Conservation (phyloP, 2,797 vertebrate species). For the Luscinia megarhynchos region DNA sequence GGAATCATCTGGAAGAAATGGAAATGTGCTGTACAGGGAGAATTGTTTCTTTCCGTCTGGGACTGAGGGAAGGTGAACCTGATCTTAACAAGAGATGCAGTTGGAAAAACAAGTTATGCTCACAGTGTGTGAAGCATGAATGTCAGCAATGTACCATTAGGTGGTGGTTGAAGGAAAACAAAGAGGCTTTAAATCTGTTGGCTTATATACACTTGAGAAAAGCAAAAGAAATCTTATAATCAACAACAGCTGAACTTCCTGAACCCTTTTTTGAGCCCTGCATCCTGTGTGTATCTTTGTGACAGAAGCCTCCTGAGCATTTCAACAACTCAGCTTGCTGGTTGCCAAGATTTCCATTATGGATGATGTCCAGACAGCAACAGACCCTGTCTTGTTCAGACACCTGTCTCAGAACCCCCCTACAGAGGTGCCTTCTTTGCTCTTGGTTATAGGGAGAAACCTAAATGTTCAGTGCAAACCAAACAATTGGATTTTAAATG, state of each 20-base stretch:
- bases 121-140: neutral
- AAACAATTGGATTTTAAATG: neutral
- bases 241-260: constrained; percentile 9
- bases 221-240: neutral
- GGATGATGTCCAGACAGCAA: neutral
- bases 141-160: neutral
- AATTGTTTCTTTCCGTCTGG: neutral
- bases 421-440: neutral
- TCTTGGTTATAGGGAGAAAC: neutral
- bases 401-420: neutral
- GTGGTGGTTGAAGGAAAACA: neutral
- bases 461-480: neutral
- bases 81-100: neutral
- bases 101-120: neutral
- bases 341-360: neutral
- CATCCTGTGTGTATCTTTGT: neutral
- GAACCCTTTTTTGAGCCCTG: neutral
- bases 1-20: neutral
- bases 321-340: neutral
- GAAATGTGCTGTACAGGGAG: neutral
- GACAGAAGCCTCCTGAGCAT: neutral
- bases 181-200: neutral
- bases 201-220: neutral
- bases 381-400: neutral
- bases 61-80: neutral